phyloP scores from a whole-genome alignment of 2,888 invertebrate genomes.

The Eristalis arbustorum region DNA sequence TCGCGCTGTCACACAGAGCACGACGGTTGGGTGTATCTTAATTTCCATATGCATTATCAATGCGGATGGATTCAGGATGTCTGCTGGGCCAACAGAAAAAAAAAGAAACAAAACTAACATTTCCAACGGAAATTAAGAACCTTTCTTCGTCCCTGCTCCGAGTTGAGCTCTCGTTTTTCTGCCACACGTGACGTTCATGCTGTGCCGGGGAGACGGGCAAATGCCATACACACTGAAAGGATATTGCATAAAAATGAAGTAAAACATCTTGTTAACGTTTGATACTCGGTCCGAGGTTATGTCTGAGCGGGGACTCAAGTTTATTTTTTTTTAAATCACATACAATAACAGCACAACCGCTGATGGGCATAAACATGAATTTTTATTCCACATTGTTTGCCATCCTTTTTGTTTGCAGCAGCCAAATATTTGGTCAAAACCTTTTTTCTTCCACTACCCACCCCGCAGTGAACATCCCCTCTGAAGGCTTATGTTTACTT shows the following conservation, averaged over 20 bases:
- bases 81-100: conserved; percentile 6
- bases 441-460: neutral
- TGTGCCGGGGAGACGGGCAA: neutral
- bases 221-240: neutral
- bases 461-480: neutral
- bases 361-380: conserved; percentile 28
- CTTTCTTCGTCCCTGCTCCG: neutral
- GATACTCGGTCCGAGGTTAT: conserved; percentile 32
- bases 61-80: conserved; percentile 34
- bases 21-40: conserved; percentile 5
- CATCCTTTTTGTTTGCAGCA: neutral
- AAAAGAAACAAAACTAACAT: neutral
- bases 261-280: conserved; percentile 43
- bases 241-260: conserved; percentile 40
- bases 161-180: neutral
- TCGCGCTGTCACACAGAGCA: neutral
- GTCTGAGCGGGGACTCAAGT: conserved; percentile 1
- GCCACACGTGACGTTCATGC: neutral
- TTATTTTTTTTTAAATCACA: conserved; percentile 32
- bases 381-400: conserved; percentile 26
- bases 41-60: conserved; percentile 47
- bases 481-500: conserved; percentile 20
- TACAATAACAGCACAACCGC: conserved; percentile 25
- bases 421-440: conserved; percentile 9
- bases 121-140: conserved; percentile 42